Base-by-base conservation (phyloP, 64 coral and sea anemone genomes). In the Montipora efflorescens region DNA sequence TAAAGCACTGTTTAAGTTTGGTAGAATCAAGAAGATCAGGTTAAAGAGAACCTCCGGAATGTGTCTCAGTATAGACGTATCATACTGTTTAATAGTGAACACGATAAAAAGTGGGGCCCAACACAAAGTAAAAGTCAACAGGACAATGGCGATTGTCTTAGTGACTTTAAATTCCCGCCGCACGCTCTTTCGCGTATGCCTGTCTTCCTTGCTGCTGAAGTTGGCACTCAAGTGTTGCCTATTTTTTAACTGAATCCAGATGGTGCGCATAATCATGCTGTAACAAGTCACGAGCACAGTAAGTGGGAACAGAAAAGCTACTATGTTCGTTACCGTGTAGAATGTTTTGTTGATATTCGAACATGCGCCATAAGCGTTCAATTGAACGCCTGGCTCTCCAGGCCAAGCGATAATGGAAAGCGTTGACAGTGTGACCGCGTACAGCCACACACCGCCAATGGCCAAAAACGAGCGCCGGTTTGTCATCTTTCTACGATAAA, bases 171-270 rank as follows among this genome's bases (percentile, higher is more conserved):
- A 25, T 25, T 25, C 23, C 23, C 23, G 23, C 23, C 0, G 23
- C 23, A 25, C 23, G 23, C 23, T 25, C 23, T 25, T 25, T 25
- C 23, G 23, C 23, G 23, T 25, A 25, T 0, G 23, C 23, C 23
- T 25, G 23, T 25, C 23, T 25, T 25, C 23, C 23, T 25, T 25
- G 23, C 23, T 25, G 23, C 23, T 25, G 23, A 25, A 25, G 23
- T 25, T 25, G 23, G 23, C 23, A 25, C 0, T 0, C 23, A 25
- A 0, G 23, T 25, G 23, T 25, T 25, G 23, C 23, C 23, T 97
- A n/a, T 97, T 97, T 83, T 91, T 94, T 73, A 97, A 97, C 61
- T 97, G 95, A 22, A 83, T 94, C 46, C 94, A 92, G 0, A 92
- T 92, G 1, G 87, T 89, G 14, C 49, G 57, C 4, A 91, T 94